phyloP scores from a whole-genome alignment of 2,888 invertebrate species.

The Beris morrisii region DNA sequence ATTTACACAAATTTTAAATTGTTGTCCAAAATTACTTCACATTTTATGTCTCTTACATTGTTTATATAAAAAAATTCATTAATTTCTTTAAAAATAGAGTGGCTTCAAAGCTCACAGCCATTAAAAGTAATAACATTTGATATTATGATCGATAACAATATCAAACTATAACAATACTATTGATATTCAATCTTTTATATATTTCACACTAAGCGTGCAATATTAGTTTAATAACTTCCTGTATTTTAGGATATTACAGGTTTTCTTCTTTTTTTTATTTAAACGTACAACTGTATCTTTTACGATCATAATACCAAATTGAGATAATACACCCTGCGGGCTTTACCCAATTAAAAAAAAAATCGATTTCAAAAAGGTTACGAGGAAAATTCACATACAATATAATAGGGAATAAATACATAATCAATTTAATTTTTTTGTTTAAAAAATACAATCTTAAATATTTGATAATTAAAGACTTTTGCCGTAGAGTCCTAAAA shows the following conservation, averaged over 20 bases:
- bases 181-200: no score
- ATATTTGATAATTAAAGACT: slow-evolving; percentile 47
- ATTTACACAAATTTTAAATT: slow-evolving; percentile 1
- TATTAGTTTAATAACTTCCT: not conserved
- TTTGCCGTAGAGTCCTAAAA: slow-evolving; percentile 57
- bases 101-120: slow-evolving; percentile 33
- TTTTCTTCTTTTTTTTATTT: not conserved
- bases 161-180: no score
- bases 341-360: not conserved
- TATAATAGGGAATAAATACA: no score
- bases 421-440: not conserved
- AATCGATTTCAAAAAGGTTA: not conserved
- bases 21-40: not conserved
- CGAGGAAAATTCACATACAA: no score
- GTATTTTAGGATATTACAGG: not conserved
- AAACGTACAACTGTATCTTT: slow-evolving; percentile 6
- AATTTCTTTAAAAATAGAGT: slow-evolving; percentile 17
- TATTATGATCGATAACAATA: slow-evolving; percentile 24
- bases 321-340: no score
- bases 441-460: not conserved
- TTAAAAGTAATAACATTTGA: slow-evolving; percentile 31
- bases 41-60: not conserved
- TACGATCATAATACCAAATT: no score
- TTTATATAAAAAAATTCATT: slow-evolving; percentile 10
- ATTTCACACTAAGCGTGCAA: no score